Conservation (phyloP, 2,113 vertebrate genomes). For the rabbit (Oryctolagus cuniculus) region mOryCun1.1 NC_091435.1:62148501-62149000, state of each 20-base stretch:
- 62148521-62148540: constrained; percentile 54
- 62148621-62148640: constrained; percentile 37
- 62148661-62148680: not conserved
- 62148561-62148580: constrained; percentile 46
- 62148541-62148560: constrained; percentile 54
- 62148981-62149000: constrained; percentile 59
- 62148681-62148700: not conserved
- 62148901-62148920: constrained; percentile 43
- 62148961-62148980: constrained; percentile 78
- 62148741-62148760: not conserved
- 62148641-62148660: not conserved
- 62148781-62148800: not conserved
- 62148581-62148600: not conserved
- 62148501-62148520: constrained; percentile 58
- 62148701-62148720: constrained; percentile 2
- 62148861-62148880: constrained; percentile 57
- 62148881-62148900: constrained; percentile 58
- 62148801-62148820: not conserved
- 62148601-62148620: constrained; percentile 51
- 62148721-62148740: constrained; percentile 47
- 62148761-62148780: not conserved
- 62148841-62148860: constrained; percentile 51
- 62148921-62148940: constrained; percentile 60
- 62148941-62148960: constrained; percentile 44
- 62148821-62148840: not conserved